phyloP scores from a whole-genome alignment of 2,797 vertebrate species.

The Hipposideros larvatus region DNA sequence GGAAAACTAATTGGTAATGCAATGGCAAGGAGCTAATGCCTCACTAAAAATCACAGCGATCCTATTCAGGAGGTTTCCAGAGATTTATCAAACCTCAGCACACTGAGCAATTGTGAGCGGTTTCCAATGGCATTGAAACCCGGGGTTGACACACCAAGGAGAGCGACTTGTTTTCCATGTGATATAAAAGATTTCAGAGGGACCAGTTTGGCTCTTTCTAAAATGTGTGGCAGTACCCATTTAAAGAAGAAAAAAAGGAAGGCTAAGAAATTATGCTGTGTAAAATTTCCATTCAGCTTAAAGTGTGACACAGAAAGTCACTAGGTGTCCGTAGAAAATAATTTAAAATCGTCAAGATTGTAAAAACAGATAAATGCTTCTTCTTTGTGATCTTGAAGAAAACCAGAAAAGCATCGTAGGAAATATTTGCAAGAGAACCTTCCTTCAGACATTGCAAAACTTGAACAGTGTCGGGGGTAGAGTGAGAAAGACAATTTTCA shows the following conservation, averaged over 20 bases:
- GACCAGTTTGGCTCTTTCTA: constrained; percentile 82
- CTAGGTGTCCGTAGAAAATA: constrained; percentile 35
- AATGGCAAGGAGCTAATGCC: constrained; percentile 96
- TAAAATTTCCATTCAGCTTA: constrained; percentile 68
- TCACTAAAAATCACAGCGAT: constrained; percentile 93
- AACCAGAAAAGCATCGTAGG: background rate
- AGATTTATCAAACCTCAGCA: constrained; percentile 92
- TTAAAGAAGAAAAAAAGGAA: constrained; percentile 76
- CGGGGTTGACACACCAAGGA: constrained; percentile 78
- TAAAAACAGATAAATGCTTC: background rate
- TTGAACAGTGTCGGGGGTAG: background rate
- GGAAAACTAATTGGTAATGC: constrained; percentile 96
- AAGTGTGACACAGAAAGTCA: constrained; percentile 68
- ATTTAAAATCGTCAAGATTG: background rate
- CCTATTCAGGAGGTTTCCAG: constrained; percentile 95
- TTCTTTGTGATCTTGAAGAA: constrained; percentile 57
- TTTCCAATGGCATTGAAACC: constrained; percentile 86
- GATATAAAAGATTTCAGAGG: constrained; percentile 82
- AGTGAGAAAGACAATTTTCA: background rate
- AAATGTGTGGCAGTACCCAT: constrained; percentile 75
- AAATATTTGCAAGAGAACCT: constrained; percentile 50
- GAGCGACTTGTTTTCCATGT: constrained; percentile 85
- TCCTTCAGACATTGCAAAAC: background rate
- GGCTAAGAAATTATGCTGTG: constrained; percentile 10
- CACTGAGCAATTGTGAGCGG: constrained; percentile 88